These are phyloP conservation scores for Ara ararauna DNA, from an alignment of 2,797 vertebrate genomes.

Conservation along the genomic window DNA sequence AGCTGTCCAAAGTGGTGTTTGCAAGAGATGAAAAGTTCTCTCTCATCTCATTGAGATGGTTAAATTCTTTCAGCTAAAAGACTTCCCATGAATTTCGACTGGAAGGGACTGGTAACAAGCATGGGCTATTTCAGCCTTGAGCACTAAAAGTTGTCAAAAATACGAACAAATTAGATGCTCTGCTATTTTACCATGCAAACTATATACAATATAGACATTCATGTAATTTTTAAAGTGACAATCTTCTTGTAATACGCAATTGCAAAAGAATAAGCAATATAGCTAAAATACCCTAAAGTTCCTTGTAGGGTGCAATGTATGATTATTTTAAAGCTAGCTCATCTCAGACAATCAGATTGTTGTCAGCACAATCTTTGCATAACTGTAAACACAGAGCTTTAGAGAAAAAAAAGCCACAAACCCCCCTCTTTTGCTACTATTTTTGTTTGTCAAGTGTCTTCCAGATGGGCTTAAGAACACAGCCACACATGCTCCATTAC, in stretches of 20 bases:
- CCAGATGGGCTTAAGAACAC: neutral
- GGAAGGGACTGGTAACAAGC: neutral
- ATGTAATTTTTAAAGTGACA: neutral
- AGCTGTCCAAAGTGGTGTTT: neutral
- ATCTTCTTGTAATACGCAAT: neutral
- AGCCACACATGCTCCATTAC: neutral
- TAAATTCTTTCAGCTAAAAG: neutral
- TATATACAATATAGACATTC: neutral
- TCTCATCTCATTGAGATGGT: neutral
- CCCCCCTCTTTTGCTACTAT: neutral
- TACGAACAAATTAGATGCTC: neutral
- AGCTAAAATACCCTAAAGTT: neutral
- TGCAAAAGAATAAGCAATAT: neutral
- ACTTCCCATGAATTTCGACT: neutral
- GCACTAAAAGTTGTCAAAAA: neutral
- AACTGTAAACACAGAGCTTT: neutral
- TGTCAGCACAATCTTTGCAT: neutral
- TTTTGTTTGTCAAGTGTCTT: neutral
- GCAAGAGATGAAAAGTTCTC: neutral
- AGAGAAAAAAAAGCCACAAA: neutral
- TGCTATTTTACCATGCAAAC: neutral
- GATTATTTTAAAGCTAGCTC: neutral
- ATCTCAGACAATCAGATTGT: neutral
- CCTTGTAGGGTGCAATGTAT: neutral
- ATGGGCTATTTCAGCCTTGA: neutral